These are phyloP conservation scores for Globodera ellingtonae DNA, from an alignment of 1,140 invertebrate species.

Conservation along the genomic window DNA sequence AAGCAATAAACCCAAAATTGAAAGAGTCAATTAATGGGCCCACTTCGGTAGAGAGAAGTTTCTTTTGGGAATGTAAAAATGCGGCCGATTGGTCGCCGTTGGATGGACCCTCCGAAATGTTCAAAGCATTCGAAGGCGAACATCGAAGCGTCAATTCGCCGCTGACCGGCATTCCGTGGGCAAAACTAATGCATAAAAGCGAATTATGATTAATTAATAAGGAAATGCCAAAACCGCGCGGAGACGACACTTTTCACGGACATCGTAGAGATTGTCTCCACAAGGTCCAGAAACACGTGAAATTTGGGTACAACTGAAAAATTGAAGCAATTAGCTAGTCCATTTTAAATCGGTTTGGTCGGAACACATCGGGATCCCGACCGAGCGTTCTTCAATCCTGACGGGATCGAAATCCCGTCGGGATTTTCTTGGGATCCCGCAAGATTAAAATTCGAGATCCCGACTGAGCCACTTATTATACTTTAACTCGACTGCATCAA, in stretches of 20 bases:
- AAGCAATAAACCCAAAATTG: not conserved
- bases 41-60: constrained; percentile 27
- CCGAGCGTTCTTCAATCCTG: too few species aligned
- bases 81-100: not conserved
- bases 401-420: too few species aligned
- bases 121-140: not conserved
- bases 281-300: constrained; percentile 20
- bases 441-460: too few species aligned
- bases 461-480: too few species aligned
- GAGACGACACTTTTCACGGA: constrained; percentile 3
- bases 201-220: not conserved
- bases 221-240: not conserved
- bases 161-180: constrained; percentile 26
- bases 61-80: not conserved
- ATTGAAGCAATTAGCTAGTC: too few species aligned
- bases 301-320: constrained; percentile 21
- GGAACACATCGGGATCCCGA: too few species aligned
- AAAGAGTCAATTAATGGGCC: too few species aligned
- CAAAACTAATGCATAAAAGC: constrained; percentile 22
- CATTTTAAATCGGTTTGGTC: too few species aligned
- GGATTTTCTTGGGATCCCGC: too few species aligned
- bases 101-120: not conserved
- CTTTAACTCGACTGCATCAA: too few species aligned
- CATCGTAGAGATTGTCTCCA: constrained; percentile 2
- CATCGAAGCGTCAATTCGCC: constrained; percentile 17